Evolutionary conservation across 2,888 invertebrate species (phyloP).

Genomic region (Andrena fulva): DNA sequence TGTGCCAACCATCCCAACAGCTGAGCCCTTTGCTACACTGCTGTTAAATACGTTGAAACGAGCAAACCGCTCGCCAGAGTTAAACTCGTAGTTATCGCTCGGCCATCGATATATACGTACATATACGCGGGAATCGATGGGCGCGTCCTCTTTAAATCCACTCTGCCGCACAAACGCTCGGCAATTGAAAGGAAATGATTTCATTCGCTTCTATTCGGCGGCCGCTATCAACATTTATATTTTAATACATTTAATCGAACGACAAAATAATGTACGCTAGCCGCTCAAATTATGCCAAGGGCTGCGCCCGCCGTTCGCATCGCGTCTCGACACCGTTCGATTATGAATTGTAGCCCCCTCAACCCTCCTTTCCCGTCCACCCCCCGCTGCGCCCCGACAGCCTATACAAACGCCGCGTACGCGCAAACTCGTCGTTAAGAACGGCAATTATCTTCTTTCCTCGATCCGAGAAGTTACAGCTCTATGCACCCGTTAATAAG

Average conservation of each 20-base stretch:
- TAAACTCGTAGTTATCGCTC: conserved; percentile 76
- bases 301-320: conserved; percentile 42
- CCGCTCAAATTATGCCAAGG: conserved; percentile 56
- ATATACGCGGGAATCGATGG: conserved; percentile 63
- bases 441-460: conserved; percentile 61
- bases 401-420: conserved; percentile 18
- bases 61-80: conserved; percentile 73
- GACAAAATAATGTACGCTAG: conserved; percentile 52
- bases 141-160: conserved; percentile 73
- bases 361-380: not conserved
- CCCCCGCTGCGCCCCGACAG: not conserved
- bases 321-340: conserved; percentile 52
- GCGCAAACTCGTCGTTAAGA: conserved; percentile 16
- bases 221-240: conserved; percentile 62
- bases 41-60: conserved; percentile 75
- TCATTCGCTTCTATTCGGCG: conserved; percentile 60
- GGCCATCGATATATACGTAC: conserved; percentile 70
- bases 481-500: conserved; percentile 59
- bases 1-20: conserved; percentile 76
- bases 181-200: conserved; percentile 73
- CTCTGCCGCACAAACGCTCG: conserved; percentile 62
- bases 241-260: conserved; percentile 63
- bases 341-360: conserved; percentile 46
- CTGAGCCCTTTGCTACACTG: conserved; percentile 72
- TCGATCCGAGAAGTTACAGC: conserved; percentile 40